phyloP scores from a whole-genome alignment of 2,888 invertebrate species.

The Meloe dianella region DNA sequence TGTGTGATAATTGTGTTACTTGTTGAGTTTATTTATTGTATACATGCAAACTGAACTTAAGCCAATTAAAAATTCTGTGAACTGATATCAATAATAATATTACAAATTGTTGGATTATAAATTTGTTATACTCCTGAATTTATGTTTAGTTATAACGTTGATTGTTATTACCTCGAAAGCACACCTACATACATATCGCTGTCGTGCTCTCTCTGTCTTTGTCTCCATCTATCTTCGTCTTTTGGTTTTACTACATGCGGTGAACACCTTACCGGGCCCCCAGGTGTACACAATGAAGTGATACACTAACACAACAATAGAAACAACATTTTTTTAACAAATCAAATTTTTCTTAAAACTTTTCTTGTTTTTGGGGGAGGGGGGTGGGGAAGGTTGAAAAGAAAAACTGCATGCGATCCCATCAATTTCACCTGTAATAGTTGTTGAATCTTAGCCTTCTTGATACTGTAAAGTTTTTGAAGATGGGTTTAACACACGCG shows the following conservation, averaged over 20 bases:
- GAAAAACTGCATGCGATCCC: not conserved
- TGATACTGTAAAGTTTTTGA: slow-evolving; percentile 14
- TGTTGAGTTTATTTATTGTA: slow-evolving; percentile 5
- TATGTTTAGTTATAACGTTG: slow-evolving; percentile 31
- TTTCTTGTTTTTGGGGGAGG: too few species aligned
- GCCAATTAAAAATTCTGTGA: slow-evolving; percentile 33
- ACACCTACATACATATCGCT: slow-evolving; percentile 37
- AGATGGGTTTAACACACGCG: slow-evolving; percentile 52
- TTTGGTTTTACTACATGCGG: not conserved
- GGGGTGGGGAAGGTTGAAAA: not conserved
- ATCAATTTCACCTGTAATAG: slow-evolving; percentile 19
- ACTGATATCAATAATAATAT: slow-evolving; percentile 35
- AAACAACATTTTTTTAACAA: slow-evolving; percentile 10
- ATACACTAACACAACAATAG: slow-evolving; percentile 14
- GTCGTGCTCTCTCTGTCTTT: slow-evolving; percentile 19
- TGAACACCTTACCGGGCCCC: slow-evolving; percentile 30
- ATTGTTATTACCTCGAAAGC: slow-evolving; percentile 36
- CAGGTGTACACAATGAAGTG: slow-evolving; percentile 27
- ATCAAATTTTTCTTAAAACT: slow-evolving; percentile 15
- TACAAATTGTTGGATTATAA: slow-evolving; percentile 33
- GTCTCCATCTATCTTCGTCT: not conserved
- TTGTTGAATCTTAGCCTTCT: slow-evolving; percentile 19
- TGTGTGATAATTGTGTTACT: not conserved
- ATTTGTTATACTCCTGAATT: slow-evolving; percentile 37
- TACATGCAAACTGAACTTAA: slow-evolving; percentile 11